Evolutionary conservation across 2,888 invertebrate genomes (phyloP).

Genomic region (Agrotis segetum): DNA sequence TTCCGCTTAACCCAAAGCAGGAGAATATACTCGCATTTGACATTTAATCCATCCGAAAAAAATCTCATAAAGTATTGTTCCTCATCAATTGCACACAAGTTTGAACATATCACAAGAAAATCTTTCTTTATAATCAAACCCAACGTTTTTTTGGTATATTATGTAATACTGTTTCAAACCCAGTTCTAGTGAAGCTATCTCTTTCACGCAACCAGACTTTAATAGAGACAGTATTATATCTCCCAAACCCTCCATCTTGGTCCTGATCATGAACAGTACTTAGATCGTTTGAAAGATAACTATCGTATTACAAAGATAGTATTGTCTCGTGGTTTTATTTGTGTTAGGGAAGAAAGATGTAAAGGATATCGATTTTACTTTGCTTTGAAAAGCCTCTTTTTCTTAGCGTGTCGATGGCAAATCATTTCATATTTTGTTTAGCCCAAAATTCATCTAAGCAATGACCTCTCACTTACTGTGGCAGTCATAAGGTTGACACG

Average conservation of each 20-base stretch:
- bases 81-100: no score
- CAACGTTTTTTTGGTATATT: not conserved
- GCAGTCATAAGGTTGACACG: no score
- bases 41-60: no score
- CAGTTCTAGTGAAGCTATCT: not conserved
- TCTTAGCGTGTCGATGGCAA: no score
- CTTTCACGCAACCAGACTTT: not conserved
- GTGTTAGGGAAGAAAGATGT: constrained; percentile 13
- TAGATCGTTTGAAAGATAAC: constrained; percentile 55
- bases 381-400: not conserved
- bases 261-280: constrained; percentile 27
- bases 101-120: not conserved
- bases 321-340: constrained; percentile 34
- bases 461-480: no score
- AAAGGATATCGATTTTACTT: constrained; percentile 35
- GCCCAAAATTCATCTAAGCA: no score
- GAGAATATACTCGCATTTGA: no score
- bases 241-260: constrained; percentile 28
- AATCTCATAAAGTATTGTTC: no score
- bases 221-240: constrained; percentile 9
- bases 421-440: no score
- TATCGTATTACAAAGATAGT: constrained; percentile 47
- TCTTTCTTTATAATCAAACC: not conserved
- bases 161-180: not conserved
- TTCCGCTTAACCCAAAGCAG: no score